A percentile compares a stretch with the other conserved stretches of the same genome.
Conservation (phyloP, 2,888 invertebrate genomes). For the Volucella zonaria region DNA sequence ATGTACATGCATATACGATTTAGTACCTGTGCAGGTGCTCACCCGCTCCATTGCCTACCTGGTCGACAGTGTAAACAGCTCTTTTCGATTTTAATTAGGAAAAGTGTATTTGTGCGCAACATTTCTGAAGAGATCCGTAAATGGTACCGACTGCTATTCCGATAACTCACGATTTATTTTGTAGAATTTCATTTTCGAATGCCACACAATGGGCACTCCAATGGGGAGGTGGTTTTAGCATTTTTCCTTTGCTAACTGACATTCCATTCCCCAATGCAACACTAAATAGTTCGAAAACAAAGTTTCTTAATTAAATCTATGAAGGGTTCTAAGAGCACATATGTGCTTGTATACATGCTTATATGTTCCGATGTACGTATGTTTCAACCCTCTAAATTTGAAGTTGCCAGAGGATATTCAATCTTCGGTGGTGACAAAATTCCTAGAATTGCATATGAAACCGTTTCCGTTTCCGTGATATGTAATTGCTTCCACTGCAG, state of each 20-base stretch:
- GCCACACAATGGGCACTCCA: conserved; percentile 33
- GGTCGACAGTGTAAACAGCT: conserved; percentile 51
- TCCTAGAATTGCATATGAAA: conserved; percentile 61
- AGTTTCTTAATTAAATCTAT: conserved; percentile 49
- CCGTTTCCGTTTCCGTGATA: conserved; percentile 10
- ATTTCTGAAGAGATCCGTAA: conserved; percentile 60
- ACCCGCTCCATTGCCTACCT: background rate
- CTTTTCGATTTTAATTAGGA: conserved; percentile 70
- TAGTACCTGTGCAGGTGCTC: conserved; percentile 44
- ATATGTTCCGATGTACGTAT: too few relatives aligned
- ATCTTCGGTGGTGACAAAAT: conserved; percentile 39
- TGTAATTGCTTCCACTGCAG: conserved; percentile 69
- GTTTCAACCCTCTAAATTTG: background rate
- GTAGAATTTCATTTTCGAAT: conserved; percentile 66
- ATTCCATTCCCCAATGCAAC: conserved; percentile 62
- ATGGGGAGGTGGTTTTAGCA: conserved; percentile 53
- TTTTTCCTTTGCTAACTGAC: conserved; percentile 9
- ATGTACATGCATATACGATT: background rate
- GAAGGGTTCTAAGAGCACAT: background rate
- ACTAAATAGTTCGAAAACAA: background rate
- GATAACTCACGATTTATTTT: conserved; percentile 69
- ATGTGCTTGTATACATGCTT: too few relatives aligned
- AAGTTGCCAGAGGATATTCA: background rate
- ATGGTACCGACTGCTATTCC: conserved; percentile 67
- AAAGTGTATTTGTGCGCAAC: conserved; percentile 61